Conservation (phyloP, 2,797 vertebrate genomes). For the Trachurus trachurus region DNA sequence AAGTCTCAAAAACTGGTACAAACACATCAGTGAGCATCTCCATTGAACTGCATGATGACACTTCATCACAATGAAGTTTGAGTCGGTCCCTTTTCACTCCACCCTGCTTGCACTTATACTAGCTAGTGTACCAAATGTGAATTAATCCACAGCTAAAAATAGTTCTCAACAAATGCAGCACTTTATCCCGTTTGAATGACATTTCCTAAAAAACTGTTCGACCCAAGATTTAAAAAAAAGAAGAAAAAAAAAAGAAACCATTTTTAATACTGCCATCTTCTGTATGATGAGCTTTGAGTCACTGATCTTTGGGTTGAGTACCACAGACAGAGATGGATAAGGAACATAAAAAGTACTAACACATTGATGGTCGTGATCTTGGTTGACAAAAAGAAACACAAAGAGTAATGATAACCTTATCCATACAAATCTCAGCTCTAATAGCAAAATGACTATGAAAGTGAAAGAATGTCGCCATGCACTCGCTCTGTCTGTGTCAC, state of each 20-base stretch:
- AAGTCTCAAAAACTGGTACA: neutral
- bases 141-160: neutral
- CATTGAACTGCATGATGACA: neutral
- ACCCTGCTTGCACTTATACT: neutral
- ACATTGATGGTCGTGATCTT: neutral
- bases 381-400: neutral
- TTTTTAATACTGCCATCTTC: too few relatives aligned
- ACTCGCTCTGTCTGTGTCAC: neutral
- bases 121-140: neutral
- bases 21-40: neutral
- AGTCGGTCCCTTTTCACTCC: neutral
- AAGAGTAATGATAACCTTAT: neutral
- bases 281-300: neutral
- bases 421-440: conserved; percentile 2
- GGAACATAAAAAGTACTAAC: neutral
- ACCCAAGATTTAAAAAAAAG: neutral
- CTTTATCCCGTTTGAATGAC: neutral
- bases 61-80: neutral
- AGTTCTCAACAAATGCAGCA: neutral
- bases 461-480: conserved; percentile 27
- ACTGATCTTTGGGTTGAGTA: neutral
- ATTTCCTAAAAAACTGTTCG: neutral
- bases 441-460: conserved; percentile 40
- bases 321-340: neutral
- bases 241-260: neutral